phyloP scores from a whole-genome alignment of 2,888 invertebrate genomes.

The Metacarcinus magister region DNA sequence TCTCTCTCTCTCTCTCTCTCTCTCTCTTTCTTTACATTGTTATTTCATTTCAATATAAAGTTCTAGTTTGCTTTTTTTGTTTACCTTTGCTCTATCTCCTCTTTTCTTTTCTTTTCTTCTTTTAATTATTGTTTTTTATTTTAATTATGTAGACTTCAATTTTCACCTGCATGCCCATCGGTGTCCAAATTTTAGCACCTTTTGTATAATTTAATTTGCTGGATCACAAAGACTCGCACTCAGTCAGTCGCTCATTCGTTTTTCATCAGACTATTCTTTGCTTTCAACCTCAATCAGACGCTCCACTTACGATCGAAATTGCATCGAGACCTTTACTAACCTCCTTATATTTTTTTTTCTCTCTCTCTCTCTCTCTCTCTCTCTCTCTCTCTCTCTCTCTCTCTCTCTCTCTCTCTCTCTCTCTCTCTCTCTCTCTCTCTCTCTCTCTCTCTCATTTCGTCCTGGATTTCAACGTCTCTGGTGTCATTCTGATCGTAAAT shows the following conservation, averaged over 20 bases:
- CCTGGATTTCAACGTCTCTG: background rate
- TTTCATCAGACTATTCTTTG: background rate
- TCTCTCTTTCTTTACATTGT: no score
- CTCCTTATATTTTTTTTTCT: background rate
- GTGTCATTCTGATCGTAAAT: background rate
- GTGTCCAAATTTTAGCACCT: background rate
- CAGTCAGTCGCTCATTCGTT: background rate
- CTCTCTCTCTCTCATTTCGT: background rate
- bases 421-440: slow-evolving; percentile 53
- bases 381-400: background rate
- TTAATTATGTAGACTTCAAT: no score
- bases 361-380: slow-evolving; percentile 18
- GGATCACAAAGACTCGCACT: background rate
- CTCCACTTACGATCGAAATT: slow-evolving; percentile 17
- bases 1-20: no score
- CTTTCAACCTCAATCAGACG: slow-evolving; percentile 23
- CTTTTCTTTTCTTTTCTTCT: no score
- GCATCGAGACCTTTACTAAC: slow-evolving; percentile 13
- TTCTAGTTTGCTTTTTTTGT: no score
- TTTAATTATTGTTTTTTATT: no score
- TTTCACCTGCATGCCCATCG: no score
- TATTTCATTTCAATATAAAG: no score
- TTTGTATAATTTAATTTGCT: background rate
- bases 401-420: slow-evolving; percentile 51
- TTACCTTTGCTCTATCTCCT: no score